phyloP scores from a whole-genome alignment of 1,140 invertebrate genomes.

The Diploscapter pachys region DNA sequence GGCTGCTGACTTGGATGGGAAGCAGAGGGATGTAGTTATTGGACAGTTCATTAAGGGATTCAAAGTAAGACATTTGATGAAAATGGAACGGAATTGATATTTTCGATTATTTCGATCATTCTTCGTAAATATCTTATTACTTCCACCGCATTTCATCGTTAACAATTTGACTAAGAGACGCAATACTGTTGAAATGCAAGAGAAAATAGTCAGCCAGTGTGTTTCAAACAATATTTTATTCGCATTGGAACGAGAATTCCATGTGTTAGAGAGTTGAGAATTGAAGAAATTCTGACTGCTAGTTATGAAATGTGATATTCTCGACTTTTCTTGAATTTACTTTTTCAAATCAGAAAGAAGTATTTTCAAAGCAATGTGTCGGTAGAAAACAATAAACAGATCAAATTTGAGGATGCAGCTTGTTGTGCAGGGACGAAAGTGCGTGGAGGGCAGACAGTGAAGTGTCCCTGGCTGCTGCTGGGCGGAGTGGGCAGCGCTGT shows the following conservation, averaged over 20 bases:
- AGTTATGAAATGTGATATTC: too few species aligned
- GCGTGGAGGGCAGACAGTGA: slow-evolving; percentile 91
- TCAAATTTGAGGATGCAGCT: slow-evolving; percentile 73
- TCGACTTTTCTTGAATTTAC: too few species aligned
- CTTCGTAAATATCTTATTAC: background rate
- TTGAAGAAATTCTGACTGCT: background rate
- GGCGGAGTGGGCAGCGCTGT: slow-evolving; percentile 92
- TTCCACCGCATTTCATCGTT: too few species aligned
- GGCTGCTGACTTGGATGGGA: slow-evolving; percentile 90
- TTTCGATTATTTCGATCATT: background rate
- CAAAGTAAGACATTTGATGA: slow-evolving; percentile 64
- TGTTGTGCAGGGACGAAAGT: slow-evolving; percentile 88
- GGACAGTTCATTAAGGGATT: slow-evolving; percentile 91
- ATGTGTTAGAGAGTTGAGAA: background rate
- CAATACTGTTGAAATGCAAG: too few species aligned
- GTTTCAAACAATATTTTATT: too few species aligned
- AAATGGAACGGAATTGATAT: background rate
- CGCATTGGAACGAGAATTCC: background rate
- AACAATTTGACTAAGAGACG: too few species aligned
- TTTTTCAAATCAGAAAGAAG: too few species aligned
- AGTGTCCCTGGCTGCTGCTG: slow-evolving; percentile 96
- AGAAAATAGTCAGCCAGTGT: too few species aligned
- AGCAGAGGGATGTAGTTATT: slow-evolving; percentile 88
- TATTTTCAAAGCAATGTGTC: too few species aligned
- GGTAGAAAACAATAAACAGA: too few species aligned